These are phyloP conservation scores for Avahi laniger DNA, from an alignment of 2,797 vertebrate species.

Conservation along the genomic window DNA sequence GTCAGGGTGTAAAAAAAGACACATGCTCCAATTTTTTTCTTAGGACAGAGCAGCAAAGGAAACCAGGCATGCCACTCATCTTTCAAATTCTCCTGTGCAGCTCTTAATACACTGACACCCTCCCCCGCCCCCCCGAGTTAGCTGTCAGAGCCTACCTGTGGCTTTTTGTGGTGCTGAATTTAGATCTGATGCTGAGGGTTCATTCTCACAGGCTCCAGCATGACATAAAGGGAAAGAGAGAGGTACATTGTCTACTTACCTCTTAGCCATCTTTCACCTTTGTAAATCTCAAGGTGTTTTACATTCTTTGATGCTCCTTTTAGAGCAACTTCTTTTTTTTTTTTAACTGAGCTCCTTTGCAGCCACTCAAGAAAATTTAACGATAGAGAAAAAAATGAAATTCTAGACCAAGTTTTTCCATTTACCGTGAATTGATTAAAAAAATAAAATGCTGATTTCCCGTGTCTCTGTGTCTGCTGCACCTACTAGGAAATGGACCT, in stretches of 20 bases:
- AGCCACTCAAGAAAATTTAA: not conserved
- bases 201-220: not conserved
- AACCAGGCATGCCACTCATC: too few species aligned
- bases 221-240: not conserved
- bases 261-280: not conserved
- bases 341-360: not conserved
- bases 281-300: not conserved
- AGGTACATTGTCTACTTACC: not conserved
- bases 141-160: not conserved
- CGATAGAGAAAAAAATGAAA: not conserved
- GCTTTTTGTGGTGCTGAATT: not conserved
- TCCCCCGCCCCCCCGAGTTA: too few species aligned
- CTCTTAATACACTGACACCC: not conserved
- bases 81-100: not conserved
- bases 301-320: not conserved
- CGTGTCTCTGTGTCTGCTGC: not conserved
- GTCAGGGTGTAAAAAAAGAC: not conserved
- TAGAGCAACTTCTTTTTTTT: not conserved
- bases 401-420: not conserved
- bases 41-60: not conserved
- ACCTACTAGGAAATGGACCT: not conserved
- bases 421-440: not conserved
- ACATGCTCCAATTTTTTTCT: not conserved
- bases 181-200: not conserved
- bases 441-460: not conserved